These are phyloP conservation scores for Pterocles burchelli DNA, from an alignment of 2,113 vertebrate genomes.

Conservation along the genomic window DNA sequence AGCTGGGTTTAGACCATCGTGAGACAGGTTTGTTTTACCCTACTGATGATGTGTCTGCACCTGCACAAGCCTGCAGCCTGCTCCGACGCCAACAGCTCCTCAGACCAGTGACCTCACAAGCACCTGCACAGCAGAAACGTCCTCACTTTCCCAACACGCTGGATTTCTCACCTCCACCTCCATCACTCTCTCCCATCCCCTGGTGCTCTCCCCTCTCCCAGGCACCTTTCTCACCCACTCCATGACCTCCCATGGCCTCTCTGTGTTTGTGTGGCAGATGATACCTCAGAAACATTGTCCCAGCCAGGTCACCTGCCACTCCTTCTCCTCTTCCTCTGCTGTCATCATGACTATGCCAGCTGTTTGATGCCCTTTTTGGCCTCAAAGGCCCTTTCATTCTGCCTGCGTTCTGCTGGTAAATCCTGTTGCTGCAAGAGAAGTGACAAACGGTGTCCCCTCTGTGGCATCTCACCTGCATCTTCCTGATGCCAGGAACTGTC, in stretches of 20 bases:
- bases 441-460: not conserved
- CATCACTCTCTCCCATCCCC: too few relatives aligned
- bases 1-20: not conserved
- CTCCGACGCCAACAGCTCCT: not conserved
- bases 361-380: not conserved
- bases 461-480: not conserved
- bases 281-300: not conserved
- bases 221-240: not conserved
- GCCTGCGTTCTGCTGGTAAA: not conserved
- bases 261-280: not conserved
- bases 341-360: not conserved
- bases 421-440: not conserved
- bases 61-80: too few relatives aligned
- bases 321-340: not conserved
- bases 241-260: not conserved
- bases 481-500: not conserved
- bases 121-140: not conserved
- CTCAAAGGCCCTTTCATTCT: not conserved
- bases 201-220: not conserved
- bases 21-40: too few relatives aligned
- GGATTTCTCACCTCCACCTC: not conserved
- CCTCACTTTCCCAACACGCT: not conserved
- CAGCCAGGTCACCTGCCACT: not conserved
- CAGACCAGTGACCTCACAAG: not conserved
- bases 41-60: too few relatives aligned